phyloP scores from a whole-genome alignment of 2,888 invertebrate genomes.

The Tachina grossa region DNA sequence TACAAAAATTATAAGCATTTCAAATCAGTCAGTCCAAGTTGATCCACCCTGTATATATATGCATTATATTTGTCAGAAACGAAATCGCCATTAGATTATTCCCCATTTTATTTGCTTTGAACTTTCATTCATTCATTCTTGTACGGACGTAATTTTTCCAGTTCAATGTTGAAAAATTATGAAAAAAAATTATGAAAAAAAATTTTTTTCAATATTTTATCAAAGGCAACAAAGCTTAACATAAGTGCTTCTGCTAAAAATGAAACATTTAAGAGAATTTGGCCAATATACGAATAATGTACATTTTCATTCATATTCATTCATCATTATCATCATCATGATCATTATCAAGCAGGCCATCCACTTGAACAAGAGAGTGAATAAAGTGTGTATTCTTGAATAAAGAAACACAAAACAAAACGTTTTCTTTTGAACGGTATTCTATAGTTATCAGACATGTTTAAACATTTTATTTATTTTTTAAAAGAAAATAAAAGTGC shows the following conservation, averaged over 20 bases:
- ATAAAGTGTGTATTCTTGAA: constrained; percentile 48
- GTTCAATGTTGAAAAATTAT: background rate
- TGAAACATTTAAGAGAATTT: constrained; percentile 63
- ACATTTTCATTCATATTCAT: constrained; percentile 10
- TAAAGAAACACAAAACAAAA: constrained; percentile 33
- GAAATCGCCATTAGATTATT: too few species aligned
- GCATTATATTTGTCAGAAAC: too few species aligned
- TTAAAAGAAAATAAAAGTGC: constrained; percentile 47
- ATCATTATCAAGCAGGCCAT: background rate
- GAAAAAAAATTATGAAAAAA: background rate
- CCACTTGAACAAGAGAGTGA: constrained; percentile 16
- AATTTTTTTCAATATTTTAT: background rate
- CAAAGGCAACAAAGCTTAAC: background rate
- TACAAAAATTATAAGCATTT: too few species aligned
- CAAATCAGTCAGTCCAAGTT: too few species aligned
- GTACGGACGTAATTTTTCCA: too few species aligned
- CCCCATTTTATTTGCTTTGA: too few species aligned
- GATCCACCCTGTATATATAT: too few species aligned
- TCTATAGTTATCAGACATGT: constrained; percentile 27
- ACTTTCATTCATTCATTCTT: too few species aligned
- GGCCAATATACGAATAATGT: constrained; percentile 54
- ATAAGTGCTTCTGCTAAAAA: constrained; percentile 32
- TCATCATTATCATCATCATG: background rate
- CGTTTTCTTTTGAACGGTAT: constrained; percentile 44
- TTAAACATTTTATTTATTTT: constrained; percentile 25